Percentiles rank a stretch among this genome's conserved stretches.
Conservation (phyloP, 2,797 vertebrate species). For the Adrianichthys oophorus region DNA sequence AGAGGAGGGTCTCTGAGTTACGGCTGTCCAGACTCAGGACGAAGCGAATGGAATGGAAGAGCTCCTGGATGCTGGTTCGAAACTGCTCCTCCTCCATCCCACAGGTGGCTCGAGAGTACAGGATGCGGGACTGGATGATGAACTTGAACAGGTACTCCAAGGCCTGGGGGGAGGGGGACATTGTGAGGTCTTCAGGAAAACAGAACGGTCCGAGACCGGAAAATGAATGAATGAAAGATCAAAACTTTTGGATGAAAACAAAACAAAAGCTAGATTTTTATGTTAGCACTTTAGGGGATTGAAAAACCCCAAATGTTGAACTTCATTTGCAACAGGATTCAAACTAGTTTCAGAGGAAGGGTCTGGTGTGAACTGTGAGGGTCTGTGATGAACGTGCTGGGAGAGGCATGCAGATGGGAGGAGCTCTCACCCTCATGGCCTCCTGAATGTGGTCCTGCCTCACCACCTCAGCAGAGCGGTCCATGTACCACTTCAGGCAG, state of each 20-base stretch:
- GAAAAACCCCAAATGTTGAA: no score
- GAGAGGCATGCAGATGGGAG: neutral
- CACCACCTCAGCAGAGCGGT: slow-evolving; percentile 93
- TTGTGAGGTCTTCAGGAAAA: no score
- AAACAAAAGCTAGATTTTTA: no score
- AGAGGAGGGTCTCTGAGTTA: slow-evolving; percentile 81
- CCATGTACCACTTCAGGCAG: slow-evolving; percentile 98
- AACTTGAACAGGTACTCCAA: slow-evolving; percentile 99
- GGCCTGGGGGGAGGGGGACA: slow-evolving; percentile 76
- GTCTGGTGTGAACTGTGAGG: no score
- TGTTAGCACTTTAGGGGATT: no score
- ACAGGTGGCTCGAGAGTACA: slow-evolving; percentile 95
- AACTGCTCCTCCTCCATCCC: slow-evolving; percentile 99
- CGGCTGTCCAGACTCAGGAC: slow-evolving; percentile 87
- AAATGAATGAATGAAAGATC: no score
- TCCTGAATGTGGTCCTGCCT: slow-evolving; percentile 98
- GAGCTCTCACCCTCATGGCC: slow-evolving; percentile 87
- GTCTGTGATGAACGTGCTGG: no score
- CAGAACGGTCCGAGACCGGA: no score
- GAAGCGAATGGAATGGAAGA: slow-evolving; percentile 97
- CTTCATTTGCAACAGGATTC: no score
- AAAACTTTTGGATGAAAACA: no score
- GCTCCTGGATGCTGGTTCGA: slow-evolving; percentile 91
- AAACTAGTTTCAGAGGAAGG: no score
- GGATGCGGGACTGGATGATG: slow-evolving; percentile 94